Evolutionary conservation across 2,113 vertebrate genomes (phyloP), one percentile per base, ranked within the genome.

Genomic region (Silurus meridionalis): DNA sequence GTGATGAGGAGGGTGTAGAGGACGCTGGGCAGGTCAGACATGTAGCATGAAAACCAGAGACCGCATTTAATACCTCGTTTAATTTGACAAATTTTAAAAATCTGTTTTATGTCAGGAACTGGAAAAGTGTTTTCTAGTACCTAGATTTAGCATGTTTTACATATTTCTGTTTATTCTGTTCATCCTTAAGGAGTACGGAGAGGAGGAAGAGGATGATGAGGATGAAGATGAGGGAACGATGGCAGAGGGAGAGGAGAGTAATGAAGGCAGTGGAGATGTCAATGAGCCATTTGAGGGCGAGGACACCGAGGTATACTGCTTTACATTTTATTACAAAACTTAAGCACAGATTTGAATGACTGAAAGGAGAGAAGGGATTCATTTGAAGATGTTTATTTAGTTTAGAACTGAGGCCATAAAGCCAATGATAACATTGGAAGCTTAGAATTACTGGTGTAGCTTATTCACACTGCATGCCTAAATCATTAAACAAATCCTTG

Each of bases 221-320:
- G 89, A 92, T 0, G 94, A 92, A 21, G 91, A 89, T 79, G 96
- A 95, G 89, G 92, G 94, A 0, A 95, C 94, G 0, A 97, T 97
- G 95, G 96, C 95, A 80, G 96, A 96, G 15, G 96, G 95, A 86
- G 97, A 98, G 13, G 97, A 98, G 53, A 97, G 96, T 84, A 97
- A 96, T 6, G 97, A 97, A 84, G 97, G 95, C 88, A 96, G 96
- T 67, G 94, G 95, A 52, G 96, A 96, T 82, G 95, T 93, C 21
- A 96, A 96, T 37, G 96, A 97, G n/a, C 95, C 95, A 0, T 96
- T 95, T 50, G 96, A 96, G 87, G 96, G 95, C 46, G 96, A 96
- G 5, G 96, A 95, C 81, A 92, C 94, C 3, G 96, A 96, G 92
- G 96, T 97, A 17, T 14, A 52, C 9, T 0, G 4, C 4, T 4